Base-by-base conservation (phyloP, 2,797 vertebrate genomes). In the Cuculus canorus region DNA sequence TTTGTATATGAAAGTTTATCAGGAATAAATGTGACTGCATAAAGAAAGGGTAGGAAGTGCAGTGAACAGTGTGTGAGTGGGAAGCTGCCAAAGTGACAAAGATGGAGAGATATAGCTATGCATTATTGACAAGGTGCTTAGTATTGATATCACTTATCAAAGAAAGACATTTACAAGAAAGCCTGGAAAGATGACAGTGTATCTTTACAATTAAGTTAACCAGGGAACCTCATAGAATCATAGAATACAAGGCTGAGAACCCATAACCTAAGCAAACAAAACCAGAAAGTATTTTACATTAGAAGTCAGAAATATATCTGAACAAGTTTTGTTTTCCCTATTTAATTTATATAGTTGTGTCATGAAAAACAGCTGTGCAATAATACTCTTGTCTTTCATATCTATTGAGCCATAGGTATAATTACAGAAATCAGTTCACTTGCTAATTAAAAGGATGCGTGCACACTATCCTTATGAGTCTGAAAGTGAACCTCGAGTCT, bases 141-240 rank as follows among this genome's bases (percentile, higher is more conserved):
- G 73, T 73, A 69, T 86, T 88, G 78, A 95, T 92, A 97, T 48
- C 47, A n/a, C 63, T 96, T 94, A 88, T 92, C 86, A 93, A 54
- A 76, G n/a, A 70, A 45, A 96, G 65, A 37, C 77, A 76, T 88
- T 95, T 91, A 86, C 71, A 73, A 35, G 50, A 82, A 77, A 84
- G 30, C 52, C 28, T 75, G 35, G 45, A 48, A 93, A 76, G 35
- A 56, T 69, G 73, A 48, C 80, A 75, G 39, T 5, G 1, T 63
- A 37, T 84, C 53, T 81, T 82, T 64, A 60, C 57, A 94, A 80
- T 84, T 57, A 92, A 60, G 63, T 47, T 78, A 65, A 73, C 75
- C 72, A 25, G 6, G 2, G 30, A 70, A 93, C 78, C 30, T 88
- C 32, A 2, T n/a, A n/a, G n/a, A n/a, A n/a, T n/a, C n/a, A n/a